These are phyloP conservation scores for Mormoops blainvillei DNA, from an alignment of 2,113 vertebrate genomes.

Conservation along the genomic window DNA sequence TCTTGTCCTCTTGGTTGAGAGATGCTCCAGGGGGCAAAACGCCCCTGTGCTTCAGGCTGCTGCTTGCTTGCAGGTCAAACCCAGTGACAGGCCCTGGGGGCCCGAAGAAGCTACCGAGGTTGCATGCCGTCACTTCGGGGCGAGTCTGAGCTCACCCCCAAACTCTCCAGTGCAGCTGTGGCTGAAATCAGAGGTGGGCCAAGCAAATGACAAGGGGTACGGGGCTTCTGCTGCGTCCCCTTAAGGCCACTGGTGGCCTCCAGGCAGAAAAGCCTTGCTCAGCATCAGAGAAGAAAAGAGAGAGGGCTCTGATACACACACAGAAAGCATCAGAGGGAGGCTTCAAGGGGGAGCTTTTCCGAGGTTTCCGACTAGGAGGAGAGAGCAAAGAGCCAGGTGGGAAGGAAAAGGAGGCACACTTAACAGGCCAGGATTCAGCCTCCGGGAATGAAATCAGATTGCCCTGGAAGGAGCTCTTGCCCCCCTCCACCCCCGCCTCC, in stretches of 20 bases:
- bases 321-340: not conserved
- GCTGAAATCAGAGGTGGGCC: not conserved
- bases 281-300: not conserved
- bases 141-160: not conserved
- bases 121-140: not conserved
- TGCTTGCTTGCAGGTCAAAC: not conserved
- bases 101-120: not conserved
- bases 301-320: not conserved
- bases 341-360: not conserved
- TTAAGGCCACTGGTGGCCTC: not conserved
- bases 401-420: not conserved
- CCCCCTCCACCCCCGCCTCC: not conserved
- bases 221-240: too few species aligned
- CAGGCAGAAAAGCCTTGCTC: not conserved
- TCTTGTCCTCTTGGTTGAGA: not conserved
- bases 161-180: not conserved
- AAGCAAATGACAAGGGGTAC: fast-evolving
- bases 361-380: not conserved
- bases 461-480: too few species aligned
- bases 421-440: not conserved
- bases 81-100: not conserved
- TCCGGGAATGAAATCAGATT: not conserved
- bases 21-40: not conserved
- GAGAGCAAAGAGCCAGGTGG: not conserved
- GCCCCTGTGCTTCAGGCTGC: not conserved